phyloP scores from a whole-genome alignment of 1,140 invertebrate species.

The Ridgeia piscesae region DNA sequence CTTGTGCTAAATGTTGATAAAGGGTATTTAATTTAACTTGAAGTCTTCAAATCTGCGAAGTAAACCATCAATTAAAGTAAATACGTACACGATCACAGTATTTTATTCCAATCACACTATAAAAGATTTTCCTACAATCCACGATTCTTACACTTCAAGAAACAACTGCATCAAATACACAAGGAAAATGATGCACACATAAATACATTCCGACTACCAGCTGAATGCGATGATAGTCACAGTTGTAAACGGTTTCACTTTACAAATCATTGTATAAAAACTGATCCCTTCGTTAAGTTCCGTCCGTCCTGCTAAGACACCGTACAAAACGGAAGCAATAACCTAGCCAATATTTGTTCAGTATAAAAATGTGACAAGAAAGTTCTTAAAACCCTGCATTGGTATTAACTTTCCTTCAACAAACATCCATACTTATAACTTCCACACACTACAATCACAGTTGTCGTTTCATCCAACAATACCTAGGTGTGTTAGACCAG shows the following conservation, averaged over 20 bases:
- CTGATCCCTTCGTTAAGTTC: not conserved
- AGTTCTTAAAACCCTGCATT: not conserved
- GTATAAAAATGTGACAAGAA: not conserved
- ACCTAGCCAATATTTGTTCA: not conserved
- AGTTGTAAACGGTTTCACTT: not conserved
- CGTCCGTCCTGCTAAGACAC: not conserved
- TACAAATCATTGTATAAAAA: not conserved
- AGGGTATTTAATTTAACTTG: too few species aligned
- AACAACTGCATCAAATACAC: not conserved
- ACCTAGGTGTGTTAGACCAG: not conserved
- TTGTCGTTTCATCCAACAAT: not conserved
- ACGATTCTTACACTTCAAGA: not conserved
- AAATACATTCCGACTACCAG: not conserved
- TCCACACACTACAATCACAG: not conserved
- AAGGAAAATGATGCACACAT: not conserved
- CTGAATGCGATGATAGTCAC: not conserved
- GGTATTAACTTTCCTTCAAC: not conserved
- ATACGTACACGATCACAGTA: not conserved
- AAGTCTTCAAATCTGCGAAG: too few species aligned
- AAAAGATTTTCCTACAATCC: not conserved
- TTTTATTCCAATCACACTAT: not conserved
- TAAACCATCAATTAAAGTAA: not conserved
- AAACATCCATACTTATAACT: not conserved
- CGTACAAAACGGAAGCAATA: not conserved
- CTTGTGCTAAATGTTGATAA: too few species aligned